These are phyloP conservation scores for Rhyacichthys aspro DNA, from an alignment of 2,797 vertebrate species.

Conservation along the genomic window DNA sequence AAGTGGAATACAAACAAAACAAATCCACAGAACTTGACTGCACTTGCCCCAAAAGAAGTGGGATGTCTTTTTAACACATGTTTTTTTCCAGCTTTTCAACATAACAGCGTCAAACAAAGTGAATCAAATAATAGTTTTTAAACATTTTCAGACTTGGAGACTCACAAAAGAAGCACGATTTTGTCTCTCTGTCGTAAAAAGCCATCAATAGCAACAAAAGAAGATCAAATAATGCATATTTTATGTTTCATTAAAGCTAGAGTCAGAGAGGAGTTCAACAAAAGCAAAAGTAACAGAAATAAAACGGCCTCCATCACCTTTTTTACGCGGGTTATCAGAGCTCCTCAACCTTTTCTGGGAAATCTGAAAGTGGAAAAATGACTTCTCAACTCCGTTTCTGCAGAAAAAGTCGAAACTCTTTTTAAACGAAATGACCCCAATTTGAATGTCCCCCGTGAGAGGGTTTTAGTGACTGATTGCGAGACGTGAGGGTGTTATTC, in stretches of 20 bases:
- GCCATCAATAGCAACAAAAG: too few species aligned
- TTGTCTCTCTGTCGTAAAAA: too few species aligned
- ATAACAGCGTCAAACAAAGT: too few species aligned
- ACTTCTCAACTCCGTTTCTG: slow-evolving; percentile 18
- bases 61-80: too few species aligned
- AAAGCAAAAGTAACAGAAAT: slow-evolving; percentile 26
- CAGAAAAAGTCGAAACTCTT: slow-evolving; percentile 16
- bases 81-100: too few species aligned
- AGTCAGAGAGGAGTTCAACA: slow-evolving; percentile 22
- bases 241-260: neutral
- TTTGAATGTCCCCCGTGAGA: slow-evolving; percentile 48
- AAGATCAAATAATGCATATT: too few species aligned
- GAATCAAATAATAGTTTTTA: too few species aligned
- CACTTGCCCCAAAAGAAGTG: too few species aligned
- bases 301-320: slow-evolving; percentile 34
- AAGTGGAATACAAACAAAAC: too few species aligned
- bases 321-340: slow-evolving; percentile 26
- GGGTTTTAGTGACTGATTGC: slow-evolving; percentile 48
- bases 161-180: too few species aligned
- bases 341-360: slow-evolving; percentile 13
- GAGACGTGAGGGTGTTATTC: slow-evolving; percentile 50
- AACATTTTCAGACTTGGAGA: too few species aligned
- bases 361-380: slow-evolving; percentile 33
- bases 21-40: too few species aligned
- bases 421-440: slow-evolving; percentile 45